A percentile compares a stretch with the other conserved stretches of the same genome.
Evolutionary conservation across 1,140 invertebrate genomes (phyloP).

Genomic region (Hermetia illucens): DNA sequence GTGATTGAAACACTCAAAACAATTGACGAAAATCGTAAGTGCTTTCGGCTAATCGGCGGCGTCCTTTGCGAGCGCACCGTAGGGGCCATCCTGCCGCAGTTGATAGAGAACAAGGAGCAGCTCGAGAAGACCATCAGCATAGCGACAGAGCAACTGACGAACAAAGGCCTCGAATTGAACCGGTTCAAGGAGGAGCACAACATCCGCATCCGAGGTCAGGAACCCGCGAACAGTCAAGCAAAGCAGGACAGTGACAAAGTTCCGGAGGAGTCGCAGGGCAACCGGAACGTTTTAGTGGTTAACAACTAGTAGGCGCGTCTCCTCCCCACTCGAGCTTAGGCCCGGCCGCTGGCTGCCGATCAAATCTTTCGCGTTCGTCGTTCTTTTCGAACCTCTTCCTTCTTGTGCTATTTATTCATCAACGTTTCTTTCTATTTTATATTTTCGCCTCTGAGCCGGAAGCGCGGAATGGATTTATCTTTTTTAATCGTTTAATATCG

Average conservation of each 20-base stretch:
- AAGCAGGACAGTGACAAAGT: conserved; percentile 25
- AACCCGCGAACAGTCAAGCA: conserved; percentile 35
- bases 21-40: conserved; percentile 73
- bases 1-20: conserved; percentile 87
- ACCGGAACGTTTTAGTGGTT: conserved; percentile 42
- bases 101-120: conserved; percentile 71
- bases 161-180: conserved; percentile 84
- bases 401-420: no score
- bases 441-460: no score
- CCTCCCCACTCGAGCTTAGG: no score
- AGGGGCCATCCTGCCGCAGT: conserved; percentile 74
- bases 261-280: conserved; percentile 29
- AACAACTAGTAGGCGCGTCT: no score
- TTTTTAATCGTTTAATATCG: no score
- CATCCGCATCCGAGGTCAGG: conserved; percentile 58
- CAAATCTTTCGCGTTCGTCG: no score
- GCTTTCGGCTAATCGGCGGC: conserved; percentile 86
- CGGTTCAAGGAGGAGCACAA: conserved; percentile 86
- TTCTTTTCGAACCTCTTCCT: no score
- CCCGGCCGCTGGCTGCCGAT: no score
- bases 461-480: no score
- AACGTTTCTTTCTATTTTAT: no score
- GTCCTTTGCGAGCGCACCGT: conserved; percentile 87
- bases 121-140: conserved; percentile 61
- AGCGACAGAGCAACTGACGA: conserved; percentile 64